These are phyloP conservation scores for Laticauda laticaudata DNA, from an alignment of 2,113 vertebrate species.

Conservation along the genomic window DNA sequence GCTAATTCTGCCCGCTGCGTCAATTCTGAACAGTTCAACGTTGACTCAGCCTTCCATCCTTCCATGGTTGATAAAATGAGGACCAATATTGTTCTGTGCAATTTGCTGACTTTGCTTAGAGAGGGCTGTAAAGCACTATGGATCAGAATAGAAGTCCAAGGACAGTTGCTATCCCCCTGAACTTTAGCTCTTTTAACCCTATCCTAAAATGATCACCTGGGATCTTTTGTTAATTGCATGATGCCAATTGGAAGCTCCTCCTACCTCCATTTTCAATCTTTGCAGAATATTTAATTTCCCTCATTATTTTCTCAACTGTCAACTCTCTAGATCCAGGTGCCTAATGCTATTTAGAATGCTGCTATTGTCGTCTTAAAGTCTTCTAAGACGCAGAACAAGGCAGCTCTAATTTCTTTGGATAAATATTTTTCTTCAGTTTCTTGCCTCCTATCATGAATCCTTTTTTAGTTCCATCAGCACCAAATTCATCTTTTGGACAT, in stretches of 20 bases:
- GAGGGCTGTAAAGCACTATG: too few species aligned
- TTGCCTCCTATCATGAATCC: not conserved
- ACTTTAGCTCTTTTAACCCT: not conserved
- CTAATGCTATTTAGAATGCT: not conserved
- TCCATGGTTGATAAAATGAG: too few species aligned
- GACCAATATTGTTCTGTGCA: too few species aligned
- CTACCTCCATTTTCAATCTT: not conserved
- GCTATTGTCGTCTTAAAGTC: not conserved
- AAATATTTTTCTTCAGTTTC: not conserved
- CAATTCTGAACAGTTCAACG: too few species aligned
- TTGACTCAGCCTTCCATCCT: too few species aligned
- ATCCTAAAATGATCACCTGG: not conserved
- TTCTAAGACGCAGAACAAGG: not conserved
- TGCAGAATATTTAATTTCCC: not conserved
- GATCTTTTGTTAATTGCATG: not conserved
- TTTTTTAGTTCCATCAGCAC: not conserved
- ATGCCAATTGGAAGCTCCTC: not conserved
- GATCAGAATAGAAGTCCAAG: too few species aligned
- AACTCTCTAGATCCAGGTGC: not conserved
- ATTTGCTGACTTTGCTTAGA: too few species aligned
- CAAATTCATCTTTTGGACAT: not conserved
- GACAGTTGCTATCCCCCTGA: not conserved
- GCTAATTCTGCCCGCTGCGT: too few species aligned
- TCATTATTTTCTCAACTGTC: not conserved
- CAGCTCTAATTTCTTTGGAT: not conserved